A percentile compares a stretch with the other conserved stretches of the same genome.
Conservation (phyloP, 30 jellyfish, hydroid and myxozoan species). For the Chrysaora quinquecirrha region DNA sequence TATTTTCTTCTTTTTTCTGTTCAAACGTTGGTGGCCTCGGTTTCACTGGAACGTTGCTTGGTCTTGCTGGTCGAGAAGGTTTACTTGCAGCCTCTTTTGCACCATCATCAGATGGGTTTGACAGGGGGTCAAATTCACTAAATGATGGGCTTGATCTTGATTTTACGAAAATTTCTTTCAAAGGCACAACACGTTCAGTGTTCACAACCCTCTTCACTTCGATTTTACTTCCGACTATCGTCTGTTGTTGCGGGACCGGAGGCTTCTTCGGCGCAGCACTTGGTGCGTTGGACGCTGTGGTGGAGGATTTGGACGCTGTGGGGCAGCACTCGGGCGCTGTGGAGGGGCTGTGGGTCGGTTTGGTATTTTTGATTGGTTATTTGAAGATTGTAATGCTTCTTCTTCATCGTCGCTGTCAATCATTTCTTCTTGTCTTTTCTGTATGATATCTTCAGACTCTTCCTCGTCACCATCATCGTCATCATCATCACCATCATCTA, state of each 20-base stretch:
- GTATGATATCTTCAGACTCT: slow-evolving; percentile 58
- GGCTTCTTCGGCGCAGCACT: slow-evolving; percentile 74
- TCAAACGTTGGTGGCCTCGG: slow-evolving; percentile 74
- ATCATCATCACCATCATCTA: slow-evolving; percentile 65
- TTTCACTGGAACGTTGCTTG: slow-evolving; percentile 67
- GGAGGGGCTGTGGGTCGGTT: slow-evolving; percentile 22
- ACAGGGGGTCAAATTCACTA: slow-evolving; percentile 55
- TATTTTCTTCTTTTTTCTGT: slow-evolving; percentile 21
- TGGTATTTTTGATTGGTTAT: not conserved
- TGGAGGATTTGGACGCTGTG: slow-evolving; percentile 61
- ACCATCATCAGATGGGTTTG: not conserved
- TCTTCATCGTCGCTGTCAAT: slow-evolving; percentile 84
- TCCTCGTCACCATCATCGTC: slow-evolving; percentile 55
- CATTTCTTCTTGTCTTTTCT: slow-evolving; percentile 62
- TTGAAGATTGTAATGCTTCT: slow-evolving; percentile 1
- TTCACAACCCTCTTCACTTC: not conserved
- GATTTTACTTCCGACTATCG: slow-evolving; percentile 2
- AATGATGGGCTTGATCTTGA: slow-evolving; percentile 56
- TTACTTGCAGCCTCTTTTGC: slow-evolving; percentile 12
- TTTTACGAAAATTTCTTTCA: slow-evolving; percentile 11
- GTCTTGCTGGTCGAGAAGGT: slow-evolving; percentile 63
- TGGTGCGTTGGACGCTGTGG: slow-evolving; percentile 72
- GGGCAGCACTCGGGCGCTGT: slow-evolving; percentile 40
- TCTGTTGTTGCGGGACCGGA: slow-evolving; percentile 26
- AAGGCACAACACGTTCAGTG: slow-evolving; percentile 23